Percentiles rank a stretch among this genome's conserved stretches.
Evolutionary conservation across 2,797 vertebrate genomes (phyloP).

Genomic region (Rousettus madagascariensis): DNA sequence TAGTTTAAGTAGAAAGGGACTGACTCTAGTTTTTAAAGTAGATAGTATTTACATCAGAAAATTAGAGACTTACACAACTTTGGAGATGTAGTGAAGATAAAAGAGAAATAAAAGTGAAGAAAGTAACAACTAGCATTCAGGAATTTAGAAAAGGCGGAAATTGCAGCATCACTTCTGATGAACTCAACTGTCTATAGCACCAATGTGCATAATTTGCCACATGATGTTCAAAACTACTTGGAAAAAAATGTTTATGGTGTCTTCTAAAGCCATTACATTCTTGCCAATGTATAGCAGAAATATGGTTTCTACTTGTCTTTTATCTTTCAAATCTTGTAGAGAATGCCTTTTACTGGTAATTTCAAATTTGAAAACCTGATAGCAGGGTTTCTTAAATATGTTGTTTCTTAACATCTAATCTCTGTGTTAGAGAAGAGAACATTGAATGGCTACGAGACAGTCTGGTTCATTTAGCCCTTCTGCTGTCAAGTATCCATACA

Average conservation of each 20-base stretch:
- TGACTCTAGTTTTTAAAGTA: not conserved
- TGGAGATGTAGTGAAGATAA: not conserved
- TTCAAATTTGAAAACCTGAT: not conserved
- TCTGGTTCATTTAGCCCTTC: not conserved
- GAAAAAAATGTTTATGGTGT: not conserved
- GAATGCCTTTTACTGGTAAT: not conserved
- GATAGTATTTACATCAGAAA: not conserved
- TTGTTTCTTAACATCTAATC: not conserved
- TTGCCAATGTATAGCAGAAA: not conserved
- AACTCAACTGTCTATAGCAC: not conserved
- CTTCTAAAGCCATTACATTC: not conserved
- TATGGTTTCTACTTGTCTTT: not conserved
- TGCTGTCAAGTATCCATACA: not conserved
- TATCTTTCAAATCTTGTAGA: not conserved
- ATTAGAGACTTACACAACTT: not conserved
- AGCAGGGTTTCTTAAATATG: not conserved
- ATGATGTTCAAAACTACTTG: not conserved
- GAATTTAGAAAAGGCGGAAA: not conserved
- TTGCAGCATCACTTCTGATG: not conserved
- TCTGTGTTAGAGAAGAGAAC: not conserved
- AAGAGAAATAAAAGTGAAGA: not conserved
- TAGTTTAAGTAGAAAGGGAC: not conserved
- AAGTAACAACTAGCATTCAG: not conserved
- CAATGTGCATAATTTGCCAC: not conserved
- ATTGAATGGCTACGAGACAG: not conserved